Conservation (phyloP, 2,797 vertebrate species). For the Platalea minor region DNA sequence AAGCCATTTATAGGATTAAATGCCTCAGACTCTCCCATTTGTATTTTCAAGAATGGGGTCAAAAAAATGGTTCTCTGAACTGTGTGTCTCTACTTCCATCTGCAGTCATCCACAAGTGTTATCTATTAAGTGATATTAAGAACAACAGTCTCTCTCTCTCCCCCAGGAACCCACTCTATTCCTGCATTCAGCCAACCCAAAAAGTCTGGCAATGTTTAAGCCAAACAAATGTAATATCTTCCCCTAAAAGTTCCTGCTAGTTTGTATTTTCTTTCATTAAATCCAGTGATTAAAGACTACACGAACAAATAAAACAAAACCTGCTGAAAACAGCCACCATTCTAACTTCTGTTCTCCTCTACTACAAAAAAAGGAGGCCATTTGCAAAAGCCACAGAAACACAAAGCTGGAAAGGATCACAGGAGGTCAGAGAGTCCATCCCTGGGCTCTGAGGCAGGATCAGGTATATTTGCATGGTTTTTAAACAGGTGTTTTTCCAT, state of each 20-base stretch:
- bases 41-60: fast-evolving
- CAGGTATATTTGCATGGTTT: not conserved
- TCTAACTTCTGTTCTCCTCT: not conserved
- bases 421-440: not conserved
- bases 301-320: not conserved
- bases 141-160: not conserved
- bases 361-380: not conserved
- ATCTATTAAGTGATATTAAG: not conserved
- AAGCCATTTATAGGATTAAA: not conserved
- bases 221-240: not conserved
- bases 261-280: not conserved
- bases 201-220: not conserved
- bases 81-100: not conserved
- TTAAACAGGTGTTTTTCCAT: not conserved
- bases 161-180: not conserved
- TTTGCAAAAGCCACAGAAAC: not conserved
- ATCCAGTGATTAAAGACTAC: not conserved
- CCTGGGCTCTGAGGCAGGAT: not conserved
- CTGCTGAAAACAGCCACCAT: not conserved
- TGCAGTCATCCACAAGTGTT: not conserved
- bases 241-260: not conserved
- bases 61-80: not conserved
- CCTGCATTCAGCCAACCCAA: not conserved
- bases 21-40: not conserved
- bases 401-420: not conserved